Conservation (phyloP, 2,797 vertebrate genomes). For the Premnoplex brunnescens region DNA sequence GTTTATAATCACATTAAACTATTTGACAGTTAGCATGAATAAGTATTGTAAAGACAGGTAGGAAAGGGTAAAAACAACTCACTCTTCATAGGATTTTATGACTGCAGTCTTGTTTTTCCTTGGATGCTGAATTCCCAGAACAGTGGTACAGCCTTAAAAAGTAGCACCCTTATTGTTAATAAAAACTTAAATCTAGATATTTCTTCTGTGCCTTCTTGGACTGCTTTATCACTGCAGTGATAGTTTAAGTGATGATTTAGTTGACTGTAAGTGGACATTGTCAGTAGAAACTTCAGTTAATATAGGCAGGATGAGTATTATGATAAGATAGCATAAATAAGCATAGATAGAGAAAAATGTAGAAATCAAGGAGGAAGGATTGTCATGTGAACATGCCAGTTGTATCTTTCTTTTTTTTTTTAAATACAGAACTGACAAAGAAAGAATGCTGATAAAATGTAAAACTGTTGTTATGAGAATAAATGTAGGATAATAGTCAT, state of each 20-base stretch:
- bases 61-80: background rate
- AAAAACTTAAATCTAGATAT: background rate
- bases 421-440: background rate
- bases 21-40: background rate
- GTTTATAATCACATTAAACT: conserved; percentile 55
- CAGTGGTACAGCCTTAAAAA: background rate
- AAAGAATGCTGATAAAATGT: background rate
- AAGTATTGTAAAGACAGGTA: conserved; percentile 32
- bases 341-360: background rate
- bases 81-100: conserved; percentile 12
- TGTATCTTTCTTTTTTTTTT: background rate
- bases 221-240: background rate
- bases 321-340: background rate
- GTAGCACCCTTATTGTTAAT: background rate
- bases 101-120: background rate
- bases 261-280: background rate
- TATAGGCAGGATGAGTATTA: background rate
- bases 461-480: background rate
- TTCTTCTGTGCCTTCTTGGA: background rate
- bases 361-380: background rate
- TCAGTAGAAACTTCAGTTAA: background rate
- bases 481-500: background rate
- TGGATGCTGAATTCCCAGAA: conserved; percentile 2
- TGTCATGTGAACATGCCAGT: background rate
- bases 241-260: conserved; percentile 8